Evolutionary conservation across 2,797 vertebrate genomes (phyloP).

Genomic region (Catamblyrhynchus diadema): DNA sequence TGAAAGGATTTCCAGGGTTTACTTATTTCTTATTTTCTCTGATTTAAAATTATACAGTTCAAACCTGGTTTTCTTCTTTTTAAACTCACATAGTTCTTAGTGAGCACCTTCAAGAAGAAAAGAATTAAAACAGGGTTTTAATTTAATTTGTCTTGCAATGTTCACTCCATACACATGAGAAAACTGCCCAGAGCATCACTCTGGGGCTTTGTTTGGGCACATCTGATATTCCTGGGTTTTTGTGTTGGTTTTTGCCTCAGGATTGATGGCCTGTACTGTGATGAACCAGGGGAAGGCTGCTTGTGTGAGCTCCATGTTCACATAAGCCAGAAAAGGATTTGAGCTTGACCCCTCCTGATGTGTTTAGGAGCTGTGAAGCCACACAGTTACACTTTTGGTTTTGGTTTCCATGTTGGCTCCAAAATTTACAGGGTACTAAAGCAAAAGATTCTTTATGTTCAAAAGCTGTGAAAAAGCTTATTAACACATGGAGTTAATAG

Average conservation of each 20-base stretch:
- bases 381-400: background rate
- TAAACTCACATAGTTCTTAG: background rate
- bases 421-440: background rate
- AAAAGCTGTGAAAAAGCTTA: conserved; percentile 24
- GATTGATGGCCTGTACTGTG: background rate
- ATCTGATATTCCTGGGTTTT: background rate
- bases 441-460: conserved; percentile 41
- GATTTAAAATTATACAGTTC: background rate
- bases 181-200: background rate
- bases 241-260: background rate
- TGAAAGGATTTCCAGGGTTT: background rate
- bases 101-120: background rate
- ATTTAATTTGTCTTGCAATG: background rate
- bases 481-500: conserved; percentile 2
- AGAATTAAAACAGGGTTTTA: background rate
- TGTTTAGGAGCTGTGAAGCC: conserved; percentile 11
- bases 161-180: background rate
- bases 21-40: background rate
- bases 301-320: background rate
- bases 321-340: background rate
- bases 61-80: background rate
- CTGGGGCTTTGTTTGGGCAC: background rate
- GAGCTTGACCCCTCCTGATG: conserved; percentile 1
- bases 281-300: background rate
- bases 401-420: background rate